Evolutionary conservation across 2,797 vertebrate species (phyloP).

Genomic region (Darevskia nairensis): DNA sequence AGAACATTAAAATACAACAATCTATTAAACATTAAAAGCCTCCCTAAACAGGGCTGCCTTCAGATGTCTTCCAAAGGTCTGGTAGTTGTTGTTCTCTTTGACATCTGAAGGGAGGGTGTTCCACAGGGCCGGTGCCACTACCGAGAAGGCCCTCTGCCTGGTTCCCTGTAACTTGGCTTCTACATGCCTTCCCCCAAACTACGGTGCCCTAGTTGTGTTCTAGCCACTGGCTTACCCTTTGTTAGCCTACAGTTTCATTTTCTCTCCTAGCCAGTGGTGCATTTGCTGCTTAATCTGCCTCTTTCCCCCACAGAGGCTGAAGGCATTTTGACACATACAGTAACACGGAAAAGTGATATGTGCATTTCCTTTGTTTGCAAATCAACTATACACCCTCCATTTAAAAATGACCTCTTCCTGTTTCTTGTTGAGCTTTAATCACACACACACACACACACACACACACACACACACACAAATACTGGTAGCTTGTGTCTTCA

Average conservation of each 20-base stretch:
- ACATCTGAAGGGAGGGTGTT: too few relatives aligned
- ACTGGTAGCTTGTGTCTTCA: background rate
- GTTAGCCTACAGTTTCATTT: background rate
- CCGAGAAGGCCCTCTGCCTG: too few relatives aligned
- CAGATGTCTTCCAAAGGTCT: too few relatives aligned
- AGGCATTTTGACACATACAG: background rate
- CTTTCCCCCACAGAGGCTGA: background rate
- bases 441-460: background rate
- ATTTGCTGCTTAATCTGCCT: background rate
- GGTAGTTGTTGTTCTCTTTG: too few relatives aligned
- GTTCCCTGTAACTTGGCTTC: too few relatives aligned
- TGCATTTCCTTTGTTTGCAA: background rate
- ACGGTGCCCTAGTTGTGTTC: too few relatives aligned
- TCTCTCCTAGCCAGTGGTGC: background rate
- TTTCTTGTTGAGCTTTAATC: background rate
- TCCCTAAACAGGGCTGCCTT: too few relatives aligned
- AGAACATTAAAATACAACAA: too few relatives aligned
- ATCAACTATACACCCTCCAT: background rate
- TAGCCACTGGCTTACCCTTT: background rate
- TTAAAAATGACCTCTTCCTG: background rate
- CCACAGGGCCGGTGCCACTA: too few relatives aligned
- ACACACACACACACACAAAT: background rate
- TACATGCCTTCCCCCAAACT: too few relatives aligned
- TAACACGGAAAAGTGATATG: background rate
- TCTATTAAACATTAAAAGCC: too few relatives aligned